phyloP scores from a whole-genome alignment of 2,888 invertebrate genomes.

The Cryptophagus acutangulus region DNA sequence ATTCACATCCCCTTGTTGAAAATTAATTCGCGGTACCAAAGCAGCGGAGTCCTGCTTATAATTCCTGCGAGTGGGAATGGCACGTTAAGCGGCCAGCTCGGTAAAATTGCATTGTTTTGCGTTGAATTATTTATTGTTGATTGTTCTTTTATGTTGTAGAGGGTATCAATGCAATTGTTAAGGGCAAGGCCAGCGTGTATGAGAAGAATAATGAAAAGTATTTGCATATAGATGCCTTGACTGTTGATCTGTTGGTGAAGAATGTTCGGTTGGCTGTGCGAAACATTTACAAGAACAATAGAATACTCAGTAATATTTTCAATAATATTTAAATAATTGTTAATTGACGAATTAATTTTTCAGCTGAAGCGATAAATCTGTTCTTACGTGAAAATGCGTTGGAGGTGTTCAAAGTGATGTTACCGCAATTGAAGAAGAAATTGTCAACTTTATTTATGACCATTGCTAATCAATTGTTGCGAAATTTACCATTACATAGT shows the following conservation, averaged over 20 bases:
- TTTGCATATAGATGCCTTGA: slow-evolving; percentile 58
- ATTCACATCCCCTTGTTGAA: slow-evolving; percentile 61
- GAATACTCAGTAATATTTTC: slow-evolving; percentile 65
- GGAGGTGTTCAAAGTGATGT: slow-evolving; percentile 65
- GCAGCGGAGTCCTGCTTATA: slow-evolving; percentile 64
- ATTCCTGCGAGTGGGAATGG: slow-evolving; percentile 68
- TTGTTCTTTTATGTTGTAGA: slow-evolving; percentile 44
- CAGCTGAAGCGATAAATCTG: slow-evolving; percentile 67
- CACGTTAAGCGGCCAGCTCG: slow-evolving; percentile 61
- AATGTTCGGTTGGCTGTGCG: slow-evolving; percentile 60
- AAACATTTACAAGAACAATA: slow-evolving; percentile 64
- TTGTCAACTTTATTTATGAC: slow-evolving; percentile 58
- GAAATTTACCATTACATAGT: slow-evolving; percentile 58
- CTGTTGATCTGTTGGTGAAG: slow-evolving; percentile 57
- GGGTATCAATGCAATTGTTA: slow-evolving; percentile 56
- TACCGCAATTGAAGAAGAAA: slow-evolving; percentile 62
- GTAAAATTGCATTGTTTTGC: slow-evolving; percentile 44
- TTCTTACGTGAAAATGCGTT: slow-evolving; percentile 66
- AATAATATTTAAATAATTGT: background rate
- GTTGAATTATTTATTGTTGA: background rate
- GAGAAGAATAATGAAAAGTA: slow-evolving; percentile 50
- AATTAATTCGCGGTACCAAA: slow-evolving; percentile 62
- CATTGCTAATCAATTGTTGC: slow-evolving; percentile 62
- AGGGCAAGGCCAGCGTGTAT: slow-evolving; percentile 54
- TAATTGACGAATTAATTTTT: slow-evolving; percentile 28